Conservation (phyloP, 2,888 invertebrate genomes). For the Pterobdella sp. region DNA sequence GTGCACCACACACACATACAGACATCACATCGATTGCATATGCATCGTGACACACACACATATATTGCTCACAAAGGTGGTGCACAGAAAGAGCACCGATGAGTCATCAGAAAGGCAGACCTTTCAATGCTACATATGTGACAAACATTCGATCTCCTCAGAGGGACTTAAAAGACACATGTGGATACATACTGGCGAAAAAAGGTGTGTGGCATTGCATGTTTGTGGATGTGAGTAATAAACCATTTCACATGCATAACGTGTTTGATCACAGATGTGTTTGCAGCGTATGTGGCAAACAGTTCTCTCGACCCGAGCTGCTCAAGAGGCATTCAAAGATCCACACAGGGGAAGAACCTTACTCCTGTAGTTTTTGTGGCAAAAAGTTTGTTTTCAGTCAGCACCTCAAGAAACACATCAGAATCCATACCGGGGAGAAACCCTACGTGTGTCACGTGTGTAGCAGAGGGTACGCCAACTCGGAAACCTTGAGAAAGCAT, state of each 20-base stretch:
- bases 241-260: not conserved
- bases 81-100: constrained; percentile 7
- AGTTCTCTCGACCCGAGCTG: constrained; percentile 26
- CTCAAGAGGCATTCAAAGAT: constrained; percentile 24
- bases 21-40: no score
- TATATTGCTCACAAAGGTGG: not conserved
- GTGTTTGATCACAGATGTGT: not conserved
- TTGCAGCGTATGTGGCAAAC: constrained; percentile 26
- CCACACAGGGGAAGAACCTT: constrained; percentile 27
- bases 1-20: no score
- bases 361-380: constrained; percentile 22
- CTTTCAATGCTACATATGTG: constrained; percentile 27
- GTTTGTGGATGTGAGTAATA: no score
- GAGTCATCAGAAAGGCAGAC: constrained; percentile 15
- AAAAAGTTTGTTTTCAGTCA: constrained; percentile 29
- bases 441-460: constrained; percentile 24
- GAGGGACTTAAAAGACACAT: constrained; percentile 27
- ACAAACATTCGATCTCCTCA: constrained; percentile 17
- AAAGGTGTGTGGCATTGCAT: constrained; percentile 2
- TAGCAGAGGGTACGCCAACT: constrained; percentile 24
- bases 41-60: no score
- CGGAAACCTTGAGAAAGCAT: constrained; percentile 27
- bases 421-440: constrained; percentile 28
- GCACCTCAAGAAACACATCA: constrained; percentile 28
- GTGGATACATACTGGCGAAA: constrained; percentile 28